These are phyloP conservation scores for Cephus runcator DNA, from an alignment of 2,888 invertebrate species.

Conservation along the genomic window DNA sequence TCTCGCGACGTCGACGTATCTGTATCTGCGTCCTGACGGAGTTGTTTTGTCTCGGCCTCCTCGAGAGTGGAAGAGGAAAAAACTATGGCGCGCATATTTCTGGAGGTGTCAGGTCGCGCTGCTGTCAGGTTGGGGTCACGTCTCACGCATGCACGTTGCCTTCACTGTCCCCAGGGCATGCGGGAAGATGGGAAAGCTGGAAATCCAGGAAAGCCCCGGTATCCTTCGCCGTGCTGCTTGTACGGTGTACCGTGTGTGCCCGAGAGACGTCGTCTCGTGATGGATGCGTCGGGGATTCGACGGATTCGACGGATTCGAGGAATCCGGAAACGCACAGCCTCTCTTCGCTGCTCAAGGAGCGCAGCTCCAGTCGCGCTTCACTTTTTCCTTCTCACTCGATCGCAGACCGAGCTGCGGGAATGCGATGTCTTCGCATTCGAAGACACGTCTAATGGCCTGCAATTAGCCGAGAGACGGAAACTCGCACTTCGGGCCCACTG, in stretches of 20 bases:
- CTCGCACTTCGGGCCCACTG: too few relatives aligned
- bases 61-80: background rate
- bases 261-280: conserved; percentile 38
- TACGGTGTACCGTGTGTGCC: background rate
- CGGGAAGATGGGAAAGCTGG: conserved; percentile 4
- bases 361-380: background rate
- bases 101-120: conserved; percentile 26
- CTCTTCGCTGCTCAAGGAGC: background rate
- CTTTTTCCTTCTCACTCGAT: conserved; percentile 2
- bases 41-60: conserved; percentile 1
- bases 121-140: conserved; percentile 40
- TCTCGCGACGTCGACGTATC: background rate
- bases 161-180: conserved; percentile 36
- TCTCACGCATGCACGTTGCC: conserved; percentile 36
- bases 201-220: conserved; percentile 19
- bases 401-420: background rate
- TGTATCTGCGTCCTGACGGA: background rate
- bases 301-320: conserved; percentile 32
- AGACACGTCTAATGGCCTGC: background rate
- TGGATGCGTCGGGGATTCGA: conserved; percentile 57
- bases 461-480: too few relatives aligned
- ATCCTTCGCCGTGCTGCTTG: background rate
- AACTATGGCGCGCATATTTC: conserved; percentile 29
- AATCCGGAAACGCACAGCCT: conserved; percentile 49
- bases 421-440: background rate